Evolutionary conservation across 2,113 vertebrate genomes (phyloP).

Genomic region (Misgurnus anguillicaudatus): DNA sequence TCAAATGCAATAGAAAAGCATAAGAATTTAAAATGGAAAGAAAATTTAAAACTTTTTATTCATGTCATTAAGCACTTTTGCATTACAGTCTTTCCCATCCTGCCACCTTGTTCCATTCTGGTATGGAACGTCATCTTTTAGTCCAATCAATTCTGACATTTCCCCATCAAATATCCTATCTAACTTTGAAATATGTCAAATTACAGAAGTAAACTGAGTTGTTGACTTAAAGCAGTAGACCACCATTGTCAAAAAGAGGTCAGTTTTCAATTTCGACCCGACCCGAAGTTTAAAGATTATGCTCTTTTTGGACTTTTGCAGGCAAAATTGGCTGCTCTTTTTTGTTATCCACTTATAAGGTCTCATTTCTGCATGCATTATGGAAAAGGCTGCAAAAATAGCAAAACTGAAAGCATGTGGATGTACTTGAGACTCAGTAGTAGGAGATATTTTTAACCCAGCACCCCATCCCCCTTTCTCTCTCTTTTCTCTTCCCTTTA

Average conservation of each 20-base stretch:
- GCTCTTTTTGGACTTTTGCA: slow-evolving; percentile 29
- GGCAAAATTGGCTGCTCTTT: not conserved
- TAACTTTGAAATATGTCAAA: not conserved
- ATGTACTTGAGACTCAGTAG: slow-evolving; percentile 55
- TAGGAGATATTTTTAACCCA: slow-evolving; percentile 58
- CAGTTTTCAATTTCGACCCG: not conserved
- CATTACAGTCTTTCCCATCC: not conserved
- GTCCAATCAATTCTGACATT: not conserved
- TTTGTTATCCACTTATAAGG: slow-evolving; percentile 73
- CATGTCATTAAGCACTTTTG: not conserved
- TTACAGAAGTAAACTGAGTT: not conserved
- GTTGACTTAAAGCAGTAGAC: not conserved
- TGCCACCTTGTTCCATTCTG: too few relatives aligned
- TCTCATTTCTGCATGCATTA: slow-evolving; percentile 64
- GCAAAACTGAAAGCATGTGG: slow-evolving; percentile 65
- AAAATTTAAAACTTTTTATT: too few relatives aligned
- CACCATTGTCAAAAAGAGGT: not conserved
- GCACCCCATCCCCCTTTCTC: slow-evolving; percentile 53
- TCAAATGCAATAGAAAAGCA: too few relatives aligned
- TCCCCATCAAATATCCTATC: not conserved
- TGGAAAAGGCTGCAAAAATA: slow-evolving; percentile 73
- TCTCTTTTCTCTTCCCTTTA: slow-evolving; percentile 51
- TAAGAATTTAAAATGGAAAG: too few relatives aligned
- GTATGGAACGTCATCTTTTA: not conserved
- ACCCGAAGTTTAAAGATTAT: not conserved